Percentiles rank a stretch among this genome's conserved stretches.
These are phyloP conservation scores for Philonicus albiceps DNA, from an alignment of 2,888 invertebrate genomes.

Conservation along the genomic window DNA sequence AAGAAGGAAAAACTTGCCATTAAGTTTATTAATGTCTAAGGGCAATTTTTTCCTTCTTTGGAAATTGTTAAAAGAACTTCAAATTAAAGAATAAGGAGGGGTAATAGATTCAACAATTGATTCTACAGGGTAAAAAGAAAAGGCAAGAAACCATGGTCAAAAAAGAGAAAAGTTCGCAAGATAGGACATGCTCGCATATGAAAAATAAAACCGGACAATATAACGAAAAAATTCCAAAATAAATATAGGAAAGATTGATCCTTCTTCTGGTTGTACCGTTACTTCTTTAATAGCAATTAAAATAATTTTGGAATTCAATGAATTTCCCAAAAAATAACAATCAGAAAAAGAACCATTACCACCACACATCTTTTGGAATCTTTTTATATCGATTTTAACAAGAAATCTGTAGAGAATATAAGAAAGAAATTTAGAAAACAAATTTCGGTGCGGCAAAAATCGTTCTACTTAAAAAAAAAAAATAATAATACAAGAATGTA, in stretches of 20 bases:
- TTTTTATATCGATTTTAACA: background rate
- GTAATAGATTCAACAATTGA: conserved; percentile 10
- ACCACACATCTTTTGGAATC: background rate
- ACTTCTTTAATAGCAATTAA: background rate
- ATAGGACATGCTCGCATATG: conserved; percentile 61
- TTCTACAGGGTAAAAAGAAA: conserved; percentile 26
- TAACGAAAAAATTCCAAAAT: conserved; percentile 40
- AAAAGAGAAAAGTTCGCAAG: conserved; percentile 5
- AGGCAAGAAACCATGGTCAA: background rate
- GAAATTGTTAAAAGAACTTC: background rate
- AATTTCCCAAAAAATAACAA: background rate
- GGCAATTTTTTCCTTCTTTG: conserved; percentile 4
- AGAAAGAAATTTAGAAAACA: conserved; percentile 30
- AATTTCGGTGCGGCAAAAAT: conserved; percentile 41
- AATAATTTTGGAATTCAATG: background rate
- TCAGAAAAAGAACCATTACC: background rate
- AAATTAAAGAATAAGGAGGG: background rate
- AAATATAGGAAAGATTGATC: background rate
- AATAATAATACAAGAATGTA: background rate
- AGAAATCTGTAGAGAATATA: conserved; percentile 16
- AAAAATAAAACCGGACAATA: conserved; percentile 63
- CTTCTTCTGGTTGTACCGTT: background rate
- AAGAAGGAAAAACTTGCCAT: conserved; percentile 45
- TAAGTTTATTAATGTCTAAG: background rate
- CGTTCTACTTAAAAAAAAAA: conserved; percentile 32